Conservation (phyloP, 2,797 vertebrate genomes). For the Graptemys geographica region DNA sequence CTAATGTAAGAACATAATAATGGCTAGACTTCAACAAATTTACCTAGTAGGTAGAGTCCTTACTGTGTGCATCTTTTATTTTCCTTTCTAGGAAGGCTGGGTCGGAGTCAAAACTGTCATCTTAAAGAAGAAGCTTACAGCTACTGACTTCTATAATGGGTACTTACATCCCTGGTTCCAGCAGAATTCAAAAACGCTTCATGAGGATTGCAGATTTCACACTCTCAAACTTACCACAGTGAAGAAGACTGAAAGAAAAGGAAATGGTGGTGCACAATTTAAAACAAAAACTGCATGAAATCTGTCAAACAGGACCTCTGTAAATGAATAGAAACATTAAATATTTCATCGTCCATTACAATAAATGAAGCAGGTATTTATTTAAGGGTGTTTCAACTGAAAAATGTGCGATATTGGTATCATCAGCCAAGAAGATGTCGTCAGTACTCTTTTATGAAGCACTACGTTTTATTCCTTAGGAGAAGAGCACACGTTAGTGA, state of each 20-base stretch:
- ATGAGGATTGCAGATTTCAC: slow-evolving; percentile 81
- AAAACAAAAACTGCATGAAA: slow-evolving; percentile 21
- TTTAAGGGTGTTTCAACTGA: not conserved
- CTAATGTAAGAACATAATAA: not conserved
- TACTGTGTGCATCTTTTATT: not conserved
- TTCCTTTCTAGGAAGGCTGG: slow-evolving; percentile 88
- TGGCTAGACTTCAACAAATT: too few relatives aligned
- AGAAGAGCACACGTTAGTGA: not conserved
- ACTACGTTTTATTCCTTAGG: not conserved
- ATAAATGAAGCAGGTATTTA: not conserved
- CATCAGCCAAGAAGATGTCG: not conserved
- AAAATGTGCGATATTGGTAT: fast-evolving
- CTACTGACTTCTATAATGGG: slow-evolving; percentile 95
- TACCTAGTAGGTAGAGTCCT: too few relatives aligned
- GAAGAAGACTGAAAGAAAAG: slow-evolving; percentile 62
- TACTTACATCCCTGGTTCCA: slow-evolving; percentile 89
- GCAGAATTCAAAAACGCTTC: slow-evolving; percentile 33
- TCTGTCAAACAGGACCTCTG: not conserved
- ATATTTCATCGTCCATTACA: not conserved
- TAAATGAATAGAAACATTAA: not conserved
- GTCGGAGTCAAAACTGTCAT: slow-evolving; percentile 88
- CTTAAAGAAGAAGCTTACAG: slow-evolving; percentile 90
- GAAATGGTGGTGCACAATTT: slow-evolving; percentile 35
- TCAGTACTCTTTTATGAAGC: not conserved
- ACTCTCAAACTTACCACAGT: slow-evolving; percentile 76